Conservation (phyloP, 2,888 invertebrate species). For the Stenoptilia bipunctidactyla region DNA sequence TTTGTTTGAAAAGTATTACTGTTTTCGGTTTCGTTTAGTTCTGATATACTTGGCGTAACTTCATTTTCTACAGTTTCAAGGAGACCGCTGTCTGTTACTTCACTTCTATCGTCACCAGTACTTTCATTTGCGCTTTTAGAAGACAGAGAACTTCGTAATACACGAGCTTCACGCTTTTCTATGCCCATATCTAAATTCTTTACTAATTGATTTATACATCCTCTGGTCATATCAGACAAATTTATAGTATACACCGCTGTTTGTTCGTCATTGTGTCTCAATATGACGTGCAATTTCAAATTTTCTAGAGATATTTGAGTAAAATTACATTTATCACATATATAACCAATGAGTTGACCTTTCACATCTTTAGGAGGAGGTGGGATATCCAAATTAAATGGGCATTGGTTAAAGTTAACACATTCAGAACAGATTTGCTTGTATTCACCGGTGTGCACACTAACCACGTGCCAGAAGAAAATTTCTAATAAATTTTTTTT, state of each 20-base stretch:
- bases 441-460: constrained; percentile 84
- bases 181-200: constrained; percentile 13
- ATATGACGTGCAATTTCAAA: constrained; percentile 73
- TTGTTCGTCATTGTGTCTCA: constrained; percentile 61
- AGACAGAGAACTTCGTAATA: constrained; percentile 31
- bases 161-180: constrained; percentile 17
- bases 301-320: constrained; percentile 75
- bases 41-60: background rate
- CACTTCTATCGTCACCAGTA: constrained; percentile 25
- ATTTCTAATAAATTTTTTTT: constrained; percentile 35
- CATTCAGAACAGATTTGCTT: constrained; percentile 76
- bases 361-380: constrained; percentile 43
- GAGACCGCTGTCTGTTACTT: constrained; percentile 13
- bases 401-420: constrained; percentile 32
- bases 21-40: constrained; percentile 3
- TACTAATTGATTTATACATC: constrained; percentile 24
- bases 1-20: constrained; percentile 31
- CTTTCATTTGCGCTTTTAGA: constrained; percentile 24
- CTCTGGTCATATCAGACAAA: constrained; percentile 38
- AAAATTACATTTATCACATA: constrained; percentile 81
- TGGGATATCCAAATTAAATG: constrained; percentile 47
- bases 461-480: constrained; percentile 80
- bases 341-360: constrained; percentile 67
- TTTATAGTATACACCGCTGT: constrained; percentile 56
- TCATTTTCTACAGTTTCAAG: background rate